Conservation (phyloP, 2,797 vertebrate genomes). For the Octomys mimax region DNA sequence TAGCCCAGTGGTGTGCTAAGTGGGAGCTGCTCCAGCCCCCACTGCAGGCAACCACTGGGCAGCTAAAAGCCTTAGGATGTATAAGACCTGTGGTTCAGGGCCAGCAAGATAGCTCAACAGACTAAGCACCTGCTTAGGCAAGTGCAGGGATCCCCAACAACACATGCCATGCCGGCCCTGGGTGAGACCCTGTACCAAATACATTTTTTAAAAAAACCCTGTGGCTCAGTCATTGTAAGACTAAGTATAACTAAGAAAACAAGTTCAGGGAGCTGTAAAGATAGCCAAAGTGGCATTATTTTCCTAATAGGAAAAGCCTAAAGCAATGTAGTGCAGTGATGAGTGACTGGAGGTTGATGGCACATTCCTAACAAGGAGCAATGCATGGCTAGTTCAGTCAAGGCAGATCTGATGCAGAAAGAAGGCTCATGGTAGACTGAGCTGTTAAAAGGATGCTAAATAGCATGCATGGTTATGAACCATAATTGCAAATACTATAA, state of each 20-base stretch:
- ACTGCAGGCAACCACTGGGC: not conserved
- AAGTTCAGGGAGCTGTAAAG: not conserved
- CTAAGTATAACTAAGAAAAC: constrained; percentile 34
- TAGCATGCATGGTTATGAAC: not conserved
- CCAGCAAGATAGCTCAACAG: too few species aligned
- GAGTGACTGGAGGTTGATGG: not conserved
- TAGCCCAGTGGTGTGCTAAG: not conserved
- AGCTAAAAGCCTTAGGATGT: not conserved
- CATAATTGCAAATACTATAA: not conserved
- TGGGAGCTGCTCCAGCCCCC: not conserved
- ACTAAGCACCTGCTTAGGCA: too few species aligned
- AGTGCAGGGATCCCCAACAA: too few species aligned
- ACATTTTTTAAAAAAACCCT: too few species aligned
- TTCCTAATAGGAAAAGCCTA: not conserved
- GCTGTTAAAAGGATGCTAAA: not conserved
- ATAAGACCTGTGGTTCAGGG: not conserved
- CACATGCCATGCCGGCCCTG: too few species aligned
- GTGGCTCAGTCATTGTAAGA: not conserved
- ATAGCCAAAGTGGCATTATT: not conserved
- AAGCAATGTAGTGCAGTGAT: not conserved
- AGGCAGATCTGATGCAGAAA: not conserved
- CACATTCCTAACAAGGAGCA: not conserved
- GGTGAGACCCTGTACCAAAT: too few species aligned
- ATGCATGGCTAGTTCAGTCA: not conserved
- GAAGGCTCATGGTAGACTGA: not conserved